Percentiles rank a stretch among this genome's conserved stretches.
These are phyloP conservation scores for Apotomis turbidana DNA, from an alignment of 2,888 invertebrate species.

Conservation along the genomic window DNA sequence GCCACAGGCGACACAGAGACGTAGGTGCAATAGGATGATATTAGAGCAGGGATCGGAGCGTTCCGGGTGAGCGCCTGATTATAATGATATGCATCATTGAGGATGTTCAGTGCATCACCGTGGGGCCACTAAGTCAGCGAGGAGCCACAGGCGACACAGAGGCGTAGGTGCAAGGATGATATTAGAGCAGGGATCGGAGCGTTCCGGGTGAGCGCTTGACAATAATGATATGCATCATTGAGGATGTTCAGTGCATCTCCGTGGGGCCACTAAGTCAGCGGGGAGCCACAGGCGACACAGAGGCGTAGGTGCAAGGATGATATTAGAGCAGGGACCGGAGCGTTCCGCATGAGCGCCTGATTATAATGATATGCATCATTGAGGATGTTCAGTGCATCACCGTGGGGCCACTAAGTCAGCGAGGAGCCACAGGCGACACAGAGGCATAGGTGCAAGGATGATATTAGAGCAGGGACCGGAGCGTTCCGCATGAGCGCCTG, in stretches of 20 bases:
- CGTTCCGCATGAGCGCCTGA: too few species aligned
- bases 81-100: constrained; percentile 39
- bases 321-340: too few species aligned
- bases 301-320: too few species aligned
- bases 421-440: too few species aligned
- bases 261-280: constrained; percentile 10
- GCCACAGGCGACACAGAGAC: background rate
- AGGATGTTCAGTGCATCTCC: constrained; percentile 4
- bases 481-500: too few species aligned
- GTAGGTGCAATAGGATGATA: background rate
- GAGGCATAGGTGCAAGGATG: too few species aligned
- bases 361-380: too few species aligned
- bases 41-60: constrained; percentile 19
- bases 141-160: background rate
- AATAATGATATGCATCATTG: constrained; percentile 39
- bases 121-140: constrained; percentile 9
- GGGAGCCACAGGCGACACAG: too few species aligned
- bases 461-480: too few species aligned
- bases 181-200: constrained; percentile 19
- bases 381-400: too few species aligned
- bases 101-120: constrained; percentile 3
- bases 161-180: background rate
- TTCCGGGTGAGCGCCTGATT: constrained; percentile 26
- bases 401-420: too few species aligned
- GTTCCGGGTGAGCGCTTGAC: constrained; percentile 20